Evolutionary conservation across 2,888 invertebrate species (phyloP).

Genomic region (Aphelenchoides bicaudatus): DNA sequence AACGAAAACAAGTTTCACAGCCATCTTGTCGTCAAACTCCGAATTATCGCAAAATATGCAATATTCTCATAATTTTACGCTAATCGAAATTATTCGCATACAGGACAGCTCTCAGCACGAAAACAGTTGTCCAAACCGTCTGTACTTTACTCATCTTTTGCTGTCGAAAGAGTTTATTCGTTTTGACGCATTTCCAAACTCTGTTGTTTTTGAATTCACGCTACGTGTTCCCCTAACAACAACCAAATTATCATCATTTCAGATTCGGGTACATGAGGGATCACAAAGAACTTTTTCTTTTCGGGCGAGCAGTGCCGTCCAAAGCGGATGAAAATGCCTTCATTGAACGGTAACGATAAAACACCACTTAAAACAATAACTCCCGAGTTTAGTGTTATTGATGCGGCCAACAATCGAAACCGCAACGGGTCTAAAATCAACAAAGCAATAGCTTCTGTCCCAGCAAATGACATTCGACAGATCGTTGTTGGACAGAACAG

Average conservation of each 20-base stretch:
- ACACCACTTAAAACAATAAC: neutral
- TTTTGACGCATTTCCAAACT: neutral
- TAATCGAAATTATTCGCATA: no score
- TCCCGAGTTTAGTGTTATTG: slow-evolving; percentile 30
- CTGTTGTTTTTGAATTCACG: neutral
- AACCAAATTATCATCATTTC: neutral
- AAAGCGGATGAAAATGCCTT: slow-evolving; percentile 32
- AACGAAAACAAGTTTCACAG: neutral
- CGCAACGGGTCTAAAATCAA: slow-evolving; percentile 25
- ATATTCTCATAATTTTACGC: no score
- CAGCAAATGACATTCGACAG: slow-evolving; percentile 37
- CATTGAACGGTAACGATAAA: slow-evolving; percentile 29
- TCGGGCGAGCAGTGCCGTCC: slow-evolving; percentile 36
- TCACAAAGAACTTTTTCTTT: slow-evolving; percentile 38
- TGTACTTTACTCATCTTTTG: neutral
- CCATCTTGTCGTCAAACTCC: neutral
- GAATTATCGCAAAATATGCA: no score
- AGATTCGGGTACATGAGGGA: slow-evolving; percentile 21
- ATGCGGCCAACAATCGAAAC: slow-evolving; percentile 35
- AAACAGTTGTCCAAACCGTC: no score
- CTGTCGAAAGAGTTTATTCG: neutral
- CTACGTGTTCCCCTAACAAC: neutral
- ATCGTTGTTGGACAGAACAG: slow-evolving; percentile 45
- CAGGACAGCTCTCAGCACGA: no score
- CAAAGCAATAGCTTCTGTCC: slow-evolving; percentile 25